Percentiles rank a stretch among this genome's conserved stretches.
Evolutionary conservation across 2,113 vertebrate species (phyloP).

Genomic region (Carettochelys insculpta): DNA sequence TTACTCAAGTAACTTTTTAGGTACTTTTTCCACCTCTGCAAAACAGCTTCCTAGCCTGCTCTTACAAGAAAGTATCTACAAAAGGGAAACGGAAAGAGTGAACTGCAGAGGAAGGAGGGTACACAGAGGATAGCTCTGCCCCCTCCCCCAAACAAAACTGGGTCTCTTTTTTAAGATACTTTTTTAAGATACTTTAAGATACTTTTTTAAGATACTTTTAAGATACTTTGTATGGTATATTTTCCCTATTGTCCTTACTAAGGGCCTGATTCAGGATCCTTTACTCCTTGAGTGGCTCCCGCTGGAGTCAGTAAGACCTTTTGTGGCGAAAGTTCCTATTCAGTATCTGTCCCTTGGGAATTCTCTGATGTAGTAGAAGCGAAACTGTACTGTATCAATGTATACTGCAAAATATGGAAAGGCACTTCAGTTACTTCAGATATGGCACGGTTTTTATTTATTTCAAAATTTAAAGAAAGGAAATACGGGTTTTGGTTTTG

Average conservation of each 20-base stretch:
- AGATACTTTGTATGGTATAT: background rate
- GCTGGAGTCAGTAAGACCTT: background rate
- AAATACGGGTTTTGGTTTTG: background rate
- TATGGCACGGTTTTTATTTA: background rate
- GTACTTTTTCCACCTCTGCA: too few species aligned
- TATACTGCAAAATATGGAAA: fast-evolving
- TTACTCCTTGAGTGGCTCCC: background rate
- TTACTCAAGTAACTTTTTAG: too few species aligned
- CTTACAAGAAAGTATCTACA: conserved; percentile 61
- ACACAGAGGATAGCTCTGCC: background rate
- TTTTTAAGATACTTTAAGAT: too few species aligned
- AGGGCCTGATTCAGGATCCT: background rate
- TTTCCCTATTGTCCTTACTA: conserved; percentile 9
- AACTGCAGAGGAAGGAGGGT: background rate
- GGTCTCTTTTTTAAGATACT: background rate
- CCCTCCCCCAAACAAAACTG: background rate
- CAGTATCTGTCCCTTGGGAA: background rate
- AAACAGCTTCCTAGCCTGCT: conserved; percentile 60
- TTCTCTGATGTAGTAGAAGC: background rate
- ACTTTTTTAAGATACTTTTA: too few species aligned
- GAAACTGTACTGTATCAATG: fast-evolving
- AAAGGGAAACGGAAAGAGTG: conserved; percentile 40
- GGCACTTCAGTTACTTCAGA: background rate
- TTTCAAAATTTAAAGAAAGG: background rate
- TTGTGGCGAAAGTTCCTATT: fast-evolving